Evolutionary conservation across 1,140 invertebrate genomes (phyloP).

Genomic region (Belonocnema kinseyi): DNA sequence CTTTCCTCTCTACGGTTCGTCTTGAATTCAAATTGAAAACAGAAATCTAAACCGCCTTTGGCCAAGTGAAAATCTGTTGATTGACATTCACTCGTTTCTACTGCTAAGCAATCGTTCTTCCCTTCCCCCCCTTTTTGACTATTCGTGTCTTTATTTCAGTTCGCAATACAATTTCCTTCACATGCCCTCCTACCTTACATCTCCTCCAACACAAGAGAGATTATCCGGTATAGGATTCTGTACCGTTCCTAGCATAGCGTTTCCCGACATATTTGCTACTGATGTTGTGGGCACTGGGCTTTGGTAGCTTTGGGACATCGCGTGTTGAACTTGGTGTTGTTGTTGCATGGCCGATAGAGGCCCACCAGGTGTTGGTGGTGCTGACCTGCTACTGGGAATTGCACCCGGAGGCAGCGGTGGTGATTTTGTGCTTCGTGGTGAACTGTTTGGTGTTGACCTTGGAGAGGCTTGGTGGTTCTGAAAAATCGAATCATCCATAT

Average conservation of each 20-base stretch:
- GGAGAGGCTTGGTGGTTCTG: constrained; percentile 92
- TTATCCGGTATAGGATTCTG: constrained; percentile 73
- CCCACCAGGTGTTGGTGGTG: constrained; percentile 83
- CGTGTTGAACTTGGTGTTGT: constrained; percentile 62
- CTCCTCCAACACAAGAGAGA: constrained; percentile 77
- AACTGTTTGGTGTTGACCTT: constrained; percentile 92
- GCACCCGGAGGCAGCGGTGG: constrained; percentile 80
- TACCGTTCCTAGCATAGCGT: constrained; percentile 73
- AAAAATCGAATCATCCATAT: constrained; percentile 23
- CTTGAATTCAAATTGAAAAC: not conserved
- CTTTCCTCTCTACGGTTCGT: not conserved
- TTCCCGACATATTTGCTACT: constrained; percentile 70
- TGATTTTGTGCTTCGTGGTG: constrained; percentile 91
- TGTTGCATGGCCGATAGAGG: constrained; percentile 66
- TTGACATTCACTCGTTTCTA: constrained; percentile 4
- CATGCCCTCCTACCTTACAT: constrained; percentile 75
- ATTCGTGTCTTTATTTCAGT: constrained; percentile 27
- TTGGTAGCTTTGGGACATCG: constrained; percentile 73
- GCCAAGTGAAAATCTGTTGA: not conserved
- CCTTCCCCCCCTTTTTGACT: constrained; percentile 19
- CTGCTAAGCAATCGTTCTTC: constrained; percentile 19
- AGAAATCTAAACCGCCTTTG: not conserved
- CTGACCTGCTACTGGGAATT: constrained; percentile 79
- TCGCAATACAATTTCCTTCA: constrained; percentile 37
- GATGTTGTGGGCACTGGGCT: constrained; percentile 65